Evolutionary conservation across 92 coral and sea anemone species (phyloP).

Genomic region (Bergia puertoricense): DNA sequence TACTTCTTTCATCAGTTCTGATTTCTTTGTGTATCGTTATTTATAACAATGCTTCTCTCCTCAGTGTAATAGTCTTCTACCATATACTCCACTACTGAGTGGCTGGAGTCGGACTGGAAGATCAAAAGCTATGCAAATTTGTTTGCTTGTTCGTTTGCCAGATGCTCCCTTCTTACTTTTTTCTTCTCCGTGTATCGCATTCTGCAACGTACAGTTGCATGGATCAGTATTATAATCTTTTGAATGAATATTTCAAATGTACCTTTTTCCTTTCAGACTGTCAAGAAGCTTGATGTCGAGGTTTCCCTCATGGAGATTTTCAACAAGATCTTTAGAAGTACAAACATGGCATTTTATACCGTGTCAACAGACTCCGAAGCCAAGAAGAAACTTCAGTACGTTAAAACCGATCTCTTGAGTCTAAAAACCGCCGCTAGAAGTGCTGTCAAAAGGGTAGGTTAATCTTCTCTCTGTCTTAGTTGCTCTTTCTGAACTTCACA

Average conservation of each 20-base stretch:
- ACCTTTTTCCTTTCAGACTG: neutral
- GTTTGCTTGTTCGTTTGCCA: no score
- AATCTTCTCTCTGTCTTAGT: neutral
- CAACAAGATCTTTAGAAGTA: neutral
- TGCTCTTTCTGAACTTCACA: neutral
- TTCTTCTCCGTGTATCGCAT: no score
- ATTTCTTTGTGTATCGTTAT: no score
- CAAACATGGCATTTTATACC: neutral
- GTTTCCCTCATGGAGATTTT: slow-evolving; percentile 13
- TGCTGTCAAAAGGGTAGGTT: slow-evolving; percentile 25
- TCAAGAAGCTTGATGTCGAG: slow-evolving; percentile 13
- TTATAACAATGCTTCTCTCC: no score
- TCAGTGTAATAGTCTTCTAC: no score
- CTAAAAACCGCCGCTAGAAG: neutral
- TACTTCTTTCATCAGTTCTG: no score
- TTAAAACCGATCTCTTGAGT: slow-evolving; percentile 24
- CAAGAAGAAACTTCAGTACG: slow-evolving; percentile 1
- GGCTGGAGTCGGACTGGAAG: no score
- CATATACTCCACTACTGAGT: no score
- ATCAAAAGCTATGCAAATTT: no score
- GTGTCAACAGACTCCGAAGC: neutral
- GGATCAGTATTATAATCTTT: no score
- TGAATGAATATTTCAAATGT: neutral
- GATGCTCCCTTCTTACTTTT: no score
- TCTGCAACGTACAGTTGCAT: no score